phyloP scores from a whole-genome alignment of 1,140 invertebrate species.

The Nebria ingens region DNA sequence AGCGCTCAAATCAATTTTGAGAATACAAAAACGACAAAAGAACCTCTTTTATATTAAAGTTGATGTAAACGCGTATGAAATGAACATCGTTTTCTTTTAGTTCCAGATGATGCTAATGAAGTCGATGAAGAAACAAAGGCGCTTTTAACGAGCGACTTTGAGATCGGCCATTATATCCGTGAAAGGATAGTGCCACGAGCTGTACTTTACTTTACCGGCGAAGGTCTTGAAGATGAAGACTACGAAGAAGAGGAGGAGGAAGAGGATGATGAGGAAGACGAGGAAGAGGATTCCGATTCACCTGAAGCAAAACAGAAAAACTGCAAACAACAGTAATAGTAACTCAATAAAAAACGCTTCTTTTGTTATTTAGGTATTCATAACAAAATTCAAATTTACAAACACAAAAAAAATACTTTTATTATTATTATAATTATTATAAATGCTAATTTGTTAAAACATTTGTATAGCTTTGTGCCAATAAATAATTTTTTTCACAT shows the following conservation, averaged over 20 bases:
- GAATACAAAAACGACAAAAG: too few relatives aligned
- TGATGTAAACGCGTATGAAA: too few relatives aligned
- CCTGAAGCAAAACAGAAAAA: conserved; percentile 11
- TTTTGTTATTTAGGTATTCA: background rate
- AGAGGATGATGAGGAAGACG: conserved; percentile 37
- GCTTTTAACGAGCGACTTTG: conserved; percentile 84
- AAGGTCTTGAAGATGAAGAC: conserved; percentile 68
- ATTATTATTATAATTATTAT: background rate
- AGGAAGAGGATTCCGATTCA: conserved; percentile 30
- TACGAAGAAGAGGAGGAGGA: conserved; percentile 61
- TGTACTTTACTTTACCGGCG: conserved; percentile 88
- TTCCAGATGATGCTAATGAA: conserved; percentile 53
- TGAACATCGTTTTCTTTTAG: conserved; percentile 31
- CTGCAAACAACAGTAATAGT: conserved; percentile 6
- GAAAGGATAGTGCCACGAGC: conserved; percentile 87
- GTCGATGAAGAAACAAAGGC: conserved; percentile 64
- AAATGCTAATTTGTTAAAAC: background rate
- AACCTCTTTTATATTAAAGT: too few relatives aligned
- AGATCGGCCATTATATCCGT: conserved; percentile 96
- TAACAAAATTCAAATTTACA: too few relatives aligned
- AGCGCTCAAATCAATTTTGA: too few relatives aligned
- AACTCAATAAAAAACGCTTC: too few relatives aligned
- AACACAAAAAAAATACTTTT: too few relatives aligned
- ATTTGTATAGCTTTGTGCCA: conserved; percentile 9
- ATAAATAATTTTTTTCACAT: conserved; percentile 7